Conservation (phyloP, 2,113 vertebrate species). For the Rhinichthys klamathensis region DNA sequence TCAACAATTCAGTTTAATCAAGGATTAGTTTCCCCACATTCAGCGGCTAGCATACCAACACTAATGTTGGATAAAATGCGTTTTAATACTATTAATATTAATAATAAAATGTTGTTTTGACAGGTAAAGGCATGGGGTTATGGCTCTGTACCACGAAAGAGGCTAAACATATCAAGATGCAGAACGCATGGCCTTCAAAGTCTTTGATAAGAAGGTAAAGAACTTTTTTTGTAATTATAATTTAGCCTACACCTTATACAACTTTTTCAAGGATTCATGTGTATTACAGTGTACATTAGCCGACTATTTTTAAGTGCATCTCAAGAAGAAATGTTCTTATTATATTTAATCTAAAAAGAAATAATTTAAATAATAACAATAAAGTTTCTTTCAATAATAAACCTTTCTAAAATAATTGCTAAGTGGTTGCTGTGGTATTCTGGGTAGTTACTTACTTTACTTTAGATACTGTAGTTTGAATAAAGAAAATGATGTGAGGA, state of each 20-base stretch:
- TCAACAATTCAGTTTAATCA: constrained; percentile 7
- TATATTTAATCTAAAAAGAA: no score
- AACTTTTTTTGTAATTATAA: no score
- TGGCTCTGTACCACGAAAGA: background rate
- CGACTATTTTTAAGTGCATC: no score
- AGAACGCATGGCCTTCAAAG: background rate
- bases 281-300: no score
- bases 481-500: background rate
- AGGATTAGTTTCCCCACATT: background rate
- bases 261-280: no score
- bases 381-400: no score
- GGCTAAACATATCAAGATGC: background rate
- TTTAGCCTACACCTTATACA: no score
- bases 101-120: constrained; percentile 15
- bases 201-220: background rate
- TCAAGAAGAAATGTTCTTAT: no score
- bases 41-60: background rate
- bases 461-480: background rate
- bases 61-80: constrained; percentile 18
- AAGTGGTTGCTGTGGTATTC: no score
- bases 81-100: background rate
- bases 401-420: no score
- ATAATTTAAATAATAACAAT: no score
- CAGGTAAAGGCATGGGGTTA: constrained; percentile 64
- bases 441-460: no score